Percentiles rank a stretch among this genome's conserved stretches.
Evolutionary conservation across 2,113 vertebrate species (phyloP).

Genomic region (Piprites chloris): DNA sequence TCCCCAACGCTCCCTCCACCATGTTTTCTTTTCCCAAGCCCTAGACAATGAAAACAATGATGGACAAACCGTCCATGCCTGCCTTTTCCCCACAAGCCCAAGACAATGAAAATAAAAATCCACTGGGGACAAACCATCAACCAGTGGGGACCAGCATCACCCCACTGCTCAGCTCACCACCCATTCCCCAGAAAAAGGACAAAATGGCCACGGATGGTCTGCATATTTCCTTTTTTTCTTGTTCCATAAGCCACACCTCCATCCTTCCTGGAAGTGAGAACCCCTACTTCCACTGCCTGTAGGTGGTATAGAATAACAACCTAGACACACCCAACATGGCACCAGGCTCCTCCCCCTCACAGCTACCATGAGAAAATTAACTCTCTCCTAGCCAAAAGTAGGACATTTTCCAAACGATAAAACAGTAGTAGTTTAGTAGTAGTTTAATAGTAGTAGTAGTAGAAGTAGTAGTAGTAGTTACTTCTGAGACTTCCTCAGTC

Average conservation of each 20-base stretch:
- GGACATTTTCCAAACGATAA: background rate
- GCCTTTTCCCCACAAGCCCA: background rate
- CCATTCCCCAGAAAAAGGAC: background rate
- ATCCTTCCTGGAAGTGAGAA: background rate
- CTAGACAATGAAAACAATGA: background rate
- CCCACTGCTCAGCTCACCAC: background rate
- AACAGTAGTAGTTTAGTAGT: background rate
- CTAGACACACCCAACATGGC: background rate
- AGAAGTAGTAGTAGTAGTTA: background rate
- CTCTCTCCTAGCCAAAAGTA: accelerated
- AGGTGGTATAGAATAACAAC: background rate
- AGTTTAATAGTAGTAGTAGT: background rate
- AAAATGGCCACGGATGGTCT: background rate
- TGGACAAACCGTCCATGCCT: background rate
- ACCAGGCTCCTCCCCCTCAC: no score
- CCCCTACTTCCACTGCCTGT: background rate
- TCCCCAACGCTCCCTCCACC: no score
- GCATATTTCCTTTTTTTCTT: background rate
- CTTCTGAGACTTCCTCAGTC: background rate
- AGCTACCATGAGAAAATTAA: background rate
- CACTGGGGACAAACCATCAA: background rate
- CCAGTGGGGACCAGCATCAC: background rate
- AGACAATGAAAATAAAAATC: background rate
- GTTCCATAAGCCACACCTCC: background rate
- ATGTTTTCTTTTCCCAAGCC: background rate